Evolutionary conservation across 1,140 invertebrate species (phyloP).

Genomic region (Leptinotarsa defecta): DNA sequence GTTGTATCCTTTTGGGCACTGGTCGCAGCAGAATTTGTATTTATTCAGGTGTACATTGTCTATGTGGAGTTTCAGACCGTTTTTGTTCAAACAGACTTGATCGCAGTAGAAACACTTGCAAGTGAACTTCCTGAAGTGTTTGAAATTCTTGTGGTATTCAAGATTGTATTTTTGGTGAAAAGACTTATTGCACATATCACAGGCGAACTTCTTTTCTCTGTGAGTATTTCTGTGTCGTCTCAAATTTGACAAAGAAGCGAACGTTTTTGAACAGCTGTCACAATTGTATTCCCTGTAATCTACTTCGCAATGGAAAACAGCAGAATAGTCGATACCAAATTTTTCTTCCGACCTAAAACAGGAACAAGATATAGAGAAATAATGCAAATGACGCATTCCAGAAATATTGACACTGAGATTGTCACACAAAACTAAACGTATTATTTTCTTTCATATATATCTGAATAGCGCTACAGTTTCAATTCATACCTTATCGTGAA

Average conservation of each 20-base stretch:
- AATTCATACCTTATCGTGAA: too few species aligned
- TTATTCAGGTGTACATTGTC: slow-evolving; percentile 27
- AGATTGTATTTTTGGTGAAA: slow-evolving; percentile 65
- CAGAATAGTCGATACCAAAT: background rate
- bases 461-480: too few species aligned
- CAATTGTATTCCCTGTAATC: slow-evolving; percentile 12
- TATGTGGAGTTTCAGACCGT: slow-evolving; percentile 27
- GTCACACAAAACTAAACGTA: too few species aligned
- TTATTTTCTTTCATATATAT: too few species aligned
- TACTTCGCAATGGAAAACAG: slow-evolving; percentile 9
- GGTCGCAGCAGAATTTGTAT: slow-evolving; percentile 40
- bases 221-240: slow-evolving; percentile 13
- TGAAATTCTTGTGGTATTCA: slow-evolving; percentile 54
- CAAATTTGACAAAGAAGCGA: background rate
- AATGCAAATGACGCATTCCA: too few species aligned
- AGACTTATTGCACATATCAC: slow-evolving; percentile 71
- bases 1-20: slow-evolving; percentile 41
- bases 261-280: slow-evolving; percentile 2
- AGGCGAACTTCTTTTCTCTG: slow-evolving; percentile 47
- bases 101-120: slow-evolving; percentile 11
- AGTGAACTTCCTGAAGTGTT: slow-evolving; percentile 10
- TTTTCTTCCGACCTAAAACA: slow-evolving; percentile 17
- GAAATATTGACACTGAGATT: too few species aligned
- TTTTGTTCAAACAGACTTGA: slow-evolving; percentile 21
- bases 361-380: background rate